Percentiles rank a stretch among this genome's conserved stretches.
Conservation (phyloP, 2,888 invertebrate genomes). For the Cheilosia vernalis region DNA sequence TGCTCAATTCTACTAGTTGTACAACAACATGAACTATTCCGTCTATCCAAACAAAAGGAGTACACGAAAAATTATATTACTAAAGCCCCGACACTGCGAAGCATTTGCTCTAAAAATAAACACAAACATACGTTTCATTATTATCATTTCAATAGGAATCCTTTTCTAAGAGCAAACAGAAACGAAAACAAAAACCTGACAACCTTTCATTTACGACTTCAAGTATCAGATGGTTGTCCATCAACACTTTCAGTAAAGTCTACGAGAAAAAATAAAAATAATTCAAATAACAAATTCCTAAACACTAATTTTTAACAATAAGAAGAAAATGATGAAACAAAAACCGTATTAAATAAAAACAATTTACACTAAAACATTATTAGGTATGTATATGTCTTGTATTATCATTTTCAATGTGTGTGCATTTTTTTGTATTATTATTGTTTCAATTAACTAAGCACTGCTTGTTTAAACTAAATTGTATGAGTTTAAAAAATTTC, state of each 20-base stretch:
- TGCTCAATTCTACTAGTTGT: conserved; percentile 25
- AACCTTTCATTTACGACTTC: conserved; percentile 63
- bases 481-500: conserved; percentile 55
- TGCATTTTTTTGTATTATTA: conserved; percentile 18
- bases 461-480: conserved; percentile 49
- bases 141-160: conserved; percentile 53
- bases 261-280: neutral
- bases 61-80: neutral
- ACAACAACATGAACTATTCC: conserved; percentile 4
- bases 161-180: conserved; percentile 23
- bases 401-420: conserved; percentile 34
- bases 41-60: conserved; percentile 14
- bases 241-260: conserved; percentile 7
- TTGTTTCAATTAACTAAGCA: conserved; percentile 55
- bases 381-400: conserved; percentile 17
- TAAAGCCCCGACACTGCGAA: neutral
- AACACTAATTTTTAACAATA: conserved; percentile 28
- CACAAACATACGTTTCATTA: conserved; percentile 22
- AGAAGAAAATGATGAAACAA: conserved; percentile 7
- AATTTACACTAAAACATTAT: conserved; percentile 49
- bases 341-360: conserved; percentile 10
- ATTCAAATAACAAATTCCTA: conserved; percentile 24
- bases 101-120: neutral
- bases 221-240: neutral
- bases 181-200: conserved; percentile 35